These are phyloP conservation scores for Heliconius hewitsoni DNA, from an alignment of 1,140 invertebrate species.

Conservation along the genomic window DNA sequence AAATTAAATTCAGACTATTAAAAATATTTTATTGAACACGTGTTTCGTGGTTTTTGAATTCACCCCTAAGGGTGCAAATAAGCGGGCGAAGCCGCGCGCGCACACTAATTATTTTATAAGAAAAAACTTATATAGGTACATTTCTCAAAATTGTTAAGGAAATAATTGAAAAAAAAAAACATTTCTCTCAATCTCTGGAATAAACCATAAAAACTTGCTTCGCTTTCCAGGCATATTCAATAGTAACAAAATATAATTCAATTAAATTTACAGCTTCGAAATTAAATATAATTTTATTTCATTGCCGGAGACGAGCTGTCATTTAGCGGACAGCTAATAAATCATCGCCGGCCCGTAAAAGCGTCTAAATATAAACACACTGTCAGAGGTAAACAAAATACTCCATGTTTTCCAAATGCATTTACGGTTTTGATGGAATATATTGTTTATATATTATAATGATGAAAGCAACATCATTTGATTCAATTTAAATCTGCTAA, in stretches of 20 bases:
- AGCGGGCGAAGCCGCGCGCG: too few relatives aligned
- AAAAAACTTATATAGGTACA: too few relatives aligned
- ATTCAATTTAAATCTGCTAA: not conserved
- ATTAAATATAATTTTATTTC: slow-evolving; percentile 57
- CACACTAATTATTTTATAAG: too few relatives aligned
- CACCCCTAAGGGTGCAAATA: too few relatives aligned
- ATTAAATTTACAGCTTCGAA: slow-evolving; percentile 21
- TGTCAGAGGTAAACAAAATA: slow-evolving; percentile 66
- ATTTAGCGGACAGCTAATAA: slow-evolving; percentile 67
- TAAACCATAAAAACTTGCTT: too few relatives aligned
- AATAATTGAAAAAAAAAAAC: too few relatives aligned
- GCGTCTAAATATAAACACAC: slow-evolving; percentile 74
- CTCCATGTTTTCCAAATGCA: slow-evolving; percentile 39
- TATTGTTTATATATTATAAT: not conserved
- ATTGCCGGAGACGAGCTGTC: slow-evolving; percentile 72
- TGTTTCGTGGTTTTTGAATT: too few relatives aligned
- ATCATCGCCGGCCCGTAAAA: slow-evolving; percentile 70
- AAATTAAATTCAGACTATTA: too few relatives aligned
- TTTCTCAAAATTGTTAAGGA: too few relatives aligned
- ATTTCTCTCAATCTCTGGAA: too few relatives aligned
- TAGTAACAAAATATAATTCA: slow-evolving; percentile 14
- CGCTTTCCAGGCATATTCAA: not conserved
- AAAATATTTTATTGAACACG: too few relatives aligned
- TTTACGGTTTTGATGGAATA: slow-evolving; percentile 2
- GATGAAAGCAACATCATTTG: not conserved